Conservation (phyloP, 2,113 vertebrate genomes). For the Eulacestoma nigropectus region DNA sequence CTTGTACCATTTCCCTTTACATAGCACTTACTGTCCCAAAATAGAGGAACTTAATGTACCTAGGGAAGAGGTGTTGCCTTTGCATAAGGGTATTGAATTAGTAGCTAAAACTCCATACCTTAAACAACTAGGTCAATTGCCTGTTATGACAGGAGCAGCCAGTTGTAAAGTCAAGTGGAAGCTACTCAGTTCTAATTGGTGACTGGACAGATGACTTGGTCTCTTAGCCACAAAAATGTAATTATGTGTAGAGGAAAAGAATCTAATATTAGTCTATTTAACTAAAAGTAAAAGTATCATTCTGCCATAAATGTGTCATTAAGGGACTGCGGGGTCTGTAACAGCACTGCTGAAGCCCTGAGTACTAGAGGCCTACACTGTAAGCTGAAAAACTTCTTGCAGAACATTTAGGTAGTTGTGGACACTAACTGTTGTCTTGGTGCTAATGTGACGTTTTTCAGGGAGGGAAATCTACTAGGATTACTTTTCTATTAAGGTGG, state of each 20-base stretch:
- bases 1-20: background rate
- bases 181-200: background rate
- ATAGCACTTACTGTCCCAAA: background rate
- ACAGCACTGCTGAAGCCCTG: background rate
- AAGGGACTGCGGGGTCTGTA: background rate
- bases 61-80: background rate
- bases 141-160: background rate
- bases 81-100: background rate
- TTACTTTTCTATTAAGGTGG: background rate
- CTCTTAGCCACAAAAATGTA: background rate
- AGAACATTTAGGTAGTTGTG: background rate
- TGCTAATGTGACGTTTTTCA: background rate
- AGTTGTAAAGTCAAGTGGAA: background rate
- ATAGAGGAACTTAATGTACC: background rate
- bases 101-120: background rate
- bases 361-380: background rate
- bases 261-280: background rate
- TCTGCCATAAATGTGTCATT: background rate
- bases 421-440: constrained; percentile 1
- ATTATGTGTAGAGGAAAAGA: background rate
- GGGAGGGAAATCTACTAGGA: background rate
- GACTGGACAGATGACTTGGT: background rate
- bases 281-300: background rate
- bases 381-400: background rate
- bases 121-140: background rate